phyloP scores from a whole-genome alignment of 2,113 vertebrate species.

The Tauraco erythrolophus region DNA sequence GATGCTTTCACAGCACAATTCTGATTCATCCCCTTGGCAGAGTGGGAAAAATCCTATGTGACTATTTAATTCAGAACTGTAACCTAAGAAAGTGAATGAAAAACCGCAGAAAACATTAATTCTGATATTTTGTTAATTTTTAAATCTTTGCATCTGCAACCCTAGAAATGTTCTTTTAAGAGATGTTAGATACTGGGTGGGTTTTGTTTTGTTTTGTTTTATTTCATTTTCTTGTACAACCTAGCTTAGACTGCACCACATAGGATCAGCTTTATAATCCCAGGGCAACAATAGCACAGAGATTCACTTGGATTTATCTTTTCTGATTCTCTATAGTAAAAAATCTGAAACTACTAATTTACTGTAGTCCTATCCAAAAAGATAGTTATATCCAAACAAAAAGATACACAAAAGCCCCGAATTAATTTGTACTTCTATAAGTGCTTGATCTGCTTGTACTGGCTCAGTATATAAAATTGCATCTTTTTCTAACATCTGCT shows the following conservation, averaged over 20 bases:
- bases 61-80: slow-evolving; percentile 32
- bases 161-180: not conserved
- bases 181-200: not conserved
- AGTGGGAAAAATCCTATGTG: slow-evolving; percentile 20
- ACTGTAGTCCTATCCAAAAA: not conserved
- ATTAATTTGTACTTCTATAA: not conserved
- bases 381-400: not conserved
- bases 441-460: not conserved
- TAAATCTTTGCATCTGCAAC: not conserved
- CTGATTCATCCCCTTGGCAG: slow-evolving; percentile 33
- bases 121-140: not conserved
- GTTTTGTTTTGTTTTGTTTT: not conserved
- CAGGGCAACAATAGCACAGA: not conserved
- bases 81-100: slow-evolving; percentile 46
- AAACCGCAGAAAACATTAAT: slow-evolving; percentile 7
- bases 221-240: not conserved
- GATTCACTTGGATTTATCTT: not conserved
- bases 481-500: not conserved
- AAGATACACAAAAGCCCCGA: not conserved
- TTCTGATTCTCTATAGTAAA: not conserved
- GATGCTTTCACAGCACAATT: slow-evolving; percentile 34
- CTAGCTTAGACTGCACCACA: not conserved
- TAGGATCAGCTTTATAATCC: not conserved
- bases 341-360: not conserved
- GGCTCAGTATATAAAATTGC: not conserved